A percentile compares a stretch with the other conserved stretches of the same genome.
phyloP scores from a whole-genome alignment of 2,797 vertebrate genomes.

The Malacoraja senta region DNA sequence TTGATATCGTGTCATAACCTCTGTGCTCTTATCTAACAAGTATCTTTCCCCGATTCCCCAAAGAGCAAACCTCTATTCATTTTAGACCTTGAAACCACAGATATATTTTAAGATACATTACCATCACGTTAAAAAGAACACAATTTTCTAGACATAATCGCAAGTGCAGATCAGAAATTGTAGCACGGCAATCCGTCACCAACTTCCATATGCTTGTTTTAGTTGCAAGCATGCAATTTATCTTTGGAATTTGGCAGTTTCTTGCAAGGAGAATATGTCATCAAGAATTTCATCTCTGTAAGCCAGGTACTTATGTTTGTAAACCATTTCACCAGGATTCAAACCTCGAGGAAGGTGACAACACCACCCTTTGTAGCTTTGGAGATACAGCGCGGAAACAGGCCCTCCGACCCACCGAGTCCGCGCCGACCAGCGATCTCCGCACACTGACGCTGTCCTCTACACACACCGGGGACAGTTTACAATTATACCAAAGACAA shows the following conservation, averaged over 20 bases:
- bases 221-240: not conserved
- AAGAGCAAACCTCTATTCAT: not conserved
- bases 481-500: too few relatives aligned
- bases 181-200: not conserved
- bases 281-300: not conserved
- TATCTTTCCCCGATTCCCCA: not conserved
- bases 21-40: not conserved
- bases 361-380: too few relatives aligned
- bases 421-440: too few relatives aligned
- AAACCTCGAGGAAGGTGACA: not conserved
- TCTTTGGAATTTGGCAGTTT: not conserved
- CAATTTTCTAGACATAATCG: not conserved
- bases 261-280: not conserved
- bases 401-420: too few relatives aligned
- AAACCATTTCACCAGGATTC: not conserved
- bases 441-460: too few relatives aligned
- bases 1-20: slow-evolving; percentile 17
- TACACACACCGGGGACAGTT: too few relatives aligned
- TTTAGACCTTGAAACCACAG: too few relatives aligned
- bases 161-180: not conserved
- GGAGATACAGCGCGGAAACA: too few relatives aligned
- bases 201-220: not conserved
- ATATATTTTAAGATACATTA: not conserved
- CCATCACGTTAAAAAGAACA: slow-evolving; percentile 1
- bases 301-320: not conserved